Conservation (phyloP, 2,797 vertebrate species). For the Acrossocheilus wenchowensis region DNA sequence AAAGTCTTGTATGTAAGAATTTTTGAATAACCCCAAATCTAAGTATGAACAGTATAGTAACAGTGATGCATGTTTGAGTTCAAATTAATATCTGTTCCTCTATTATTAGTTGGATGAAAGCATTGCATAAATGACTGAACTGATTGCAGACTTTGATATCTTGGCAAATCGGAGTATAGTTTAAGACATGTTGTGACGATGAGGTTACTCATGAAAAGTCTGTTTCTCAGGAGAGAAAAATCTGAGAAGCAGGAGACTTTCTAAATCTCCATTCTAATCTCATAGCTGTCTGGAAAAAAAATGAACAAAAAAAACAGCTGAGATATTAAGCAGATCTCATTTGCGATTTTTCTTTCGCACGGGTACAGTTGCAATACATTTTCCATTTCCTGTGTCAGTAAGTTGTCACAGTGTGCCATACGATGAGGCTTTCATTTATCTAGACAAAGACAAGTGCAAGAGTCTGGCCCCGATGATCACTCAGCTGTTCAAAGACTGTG, state of each 20-base stretch:
- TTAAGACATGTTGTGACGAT: neutral
- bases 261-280: constrained; percentile 10
- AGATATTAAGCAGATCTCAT: neutral
- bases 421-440: constrained; percentile 25
- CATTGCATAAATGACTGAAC: neutral
- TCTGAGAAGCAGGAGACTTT: neutral
- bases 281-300: neutral
- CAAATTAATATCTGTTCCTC: neutral
- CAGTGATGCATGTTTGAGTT: neutral
- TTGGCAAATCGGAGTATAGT: neutral
- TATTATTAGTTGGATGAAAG: neutral
- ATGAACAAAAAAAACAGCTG: neutral
- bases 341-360: constrained; percentile 2
- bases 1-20: neutral
- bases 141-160: neutral
- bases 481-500: constrained; percentile 47
- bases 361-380: neutral
- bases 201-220: neutral
- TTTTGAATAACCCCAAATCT: neutral
- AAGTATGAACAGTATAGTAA: neutral
- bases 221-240: neutral
- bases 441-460: constrained; percentile 28
- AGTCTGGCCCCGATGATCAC: constrained; percentile 33
- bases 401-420: constrained; percentile 9
- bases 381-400: constrained; percentile 20